Evolutionary conservation across 2,888 invertebrate species (phyloP), one percentile per base, ranked within the genome.

Genomic region (Uropetala carovei): DNA sequence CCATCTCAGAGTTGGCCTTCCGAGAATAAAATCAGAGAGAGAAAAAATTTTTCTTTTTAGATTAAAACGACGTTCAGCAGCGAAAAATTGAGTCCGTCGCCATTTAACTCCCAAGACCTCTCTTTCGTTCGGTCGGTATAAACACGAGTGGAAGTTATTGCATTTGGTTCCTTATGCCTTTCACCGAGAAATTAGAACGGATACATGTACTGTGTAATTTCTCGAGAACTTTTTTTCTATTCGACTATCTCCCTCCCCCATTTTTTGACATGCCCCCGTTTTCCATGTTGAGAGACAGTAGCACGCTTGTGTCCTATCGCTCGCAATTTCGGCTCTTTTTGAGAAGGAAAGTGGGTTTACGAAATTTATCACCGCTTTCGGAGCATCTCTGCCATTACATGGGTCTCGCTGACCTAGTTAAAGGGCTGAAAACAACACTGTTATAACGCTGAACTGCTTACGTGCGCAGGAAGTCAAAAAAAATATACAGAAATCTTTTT

Each of bases 301-400:
- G 10, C 59, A 0, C 22, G 59, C 60, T 43, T 60, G 86, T n/a
- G 43, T 64, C 60, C 60, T 13, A 86, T 57, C 60, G 60, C 9
- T 60, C 86, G 14, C 60, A 30, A 86, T 60, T 60, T 30, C 22
- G 86, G 14, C 18, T 16, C 60, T 57, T 86, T 86, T 60, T 60
- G 30, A 16, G 30, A 59, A 60, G 30, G 86, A 60, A 86, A 64
- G 7, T 60, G 18, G 60, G 60, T 13, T 14, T 43, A 0, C 5
- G 8, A 10, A n/a, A 18, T 3, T 86, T 59, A 16, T 60, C 86
- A 22, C 30, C n/a, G 30, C 86, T 18, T 43, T 43, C 43, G 43
- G 43, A 43, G 43, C 43, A 43, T 43, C 43, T 43, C 22, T 8
- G 11, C n/a, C 4, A n/a, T 68, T 60, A 22, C 59, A 8, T 84